Evolutionary conservation across 1,140 invertebrate species (phyloP).

Genomic region (Aphelenchoides besseyi): DNA sequence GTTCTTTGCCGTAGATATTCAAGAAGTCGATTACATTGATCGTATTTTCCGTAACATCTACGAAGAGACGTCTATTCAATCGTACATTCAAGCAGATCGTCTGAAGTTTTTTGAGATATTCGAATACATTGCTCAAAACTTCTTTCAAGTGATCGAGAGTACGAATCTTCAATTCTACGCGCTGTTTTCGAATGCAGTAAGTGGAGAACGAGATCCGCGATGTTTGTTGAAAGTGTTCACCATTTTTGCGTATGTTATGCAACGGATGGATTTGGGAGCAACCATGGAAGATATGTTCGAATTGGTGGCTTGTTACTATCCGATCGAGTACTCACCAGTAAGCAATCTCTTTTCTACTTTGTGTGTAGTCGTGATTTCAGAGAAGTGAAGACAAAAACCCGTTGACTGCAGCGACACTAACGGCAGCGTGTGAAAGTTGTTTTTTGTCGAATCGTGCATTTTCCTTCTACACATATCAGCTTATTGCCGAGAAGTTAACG

Average conservation of each 20-base stretch:
- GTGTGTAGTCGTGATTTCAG: slow-evolving; percentile 20
- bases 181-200: slow-evolving; percentile 27
- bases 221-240: slow-evolving; percentile 34
- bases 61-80: slow-evolving; percentile 18
- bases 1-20: slow-evolving; percentile 13
- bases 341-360: background rate
- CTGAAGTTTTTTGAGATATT: slow-evolving; percentile 22
- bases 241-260: slow-evolving; percentile 21
- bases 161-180: slow-evolving; percentile 19
- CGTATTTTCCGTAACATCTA: slow-evolving; percentile 19
- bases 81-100: slow-evolving; percentile 18
- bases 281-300: slow-evolving; percentile 47
- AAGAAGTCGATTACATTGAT: background rate
- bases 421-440: slow-evolving; percentile 32
- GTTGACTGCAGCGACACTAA: slow-evolving; percentile 28
- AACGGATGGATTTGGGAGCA: slow-evolving; percentile 16
- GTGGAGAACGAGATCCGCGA: slow-evolving; percentile 41
- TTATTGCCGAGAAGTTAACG: slow-evolving; percentile 37
- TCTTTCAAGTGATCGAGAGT: slow-evolving; percentile 17
- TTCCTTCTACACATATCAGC: slow-evolving; percentile 30
- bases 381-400: slow-evolving; percentile 22
- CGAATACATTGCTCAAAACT: background rate
- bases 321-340: slow-evolving; percentile 36
- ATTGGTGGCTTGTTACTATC: slow-evolving; percentile 40
- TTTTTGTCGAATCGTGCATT: slow-evolving; percentile 31